phyloP scores from a whole-genome alignment of 2,113 vertebrate species.

The Pollachius pollachius region DNA sequence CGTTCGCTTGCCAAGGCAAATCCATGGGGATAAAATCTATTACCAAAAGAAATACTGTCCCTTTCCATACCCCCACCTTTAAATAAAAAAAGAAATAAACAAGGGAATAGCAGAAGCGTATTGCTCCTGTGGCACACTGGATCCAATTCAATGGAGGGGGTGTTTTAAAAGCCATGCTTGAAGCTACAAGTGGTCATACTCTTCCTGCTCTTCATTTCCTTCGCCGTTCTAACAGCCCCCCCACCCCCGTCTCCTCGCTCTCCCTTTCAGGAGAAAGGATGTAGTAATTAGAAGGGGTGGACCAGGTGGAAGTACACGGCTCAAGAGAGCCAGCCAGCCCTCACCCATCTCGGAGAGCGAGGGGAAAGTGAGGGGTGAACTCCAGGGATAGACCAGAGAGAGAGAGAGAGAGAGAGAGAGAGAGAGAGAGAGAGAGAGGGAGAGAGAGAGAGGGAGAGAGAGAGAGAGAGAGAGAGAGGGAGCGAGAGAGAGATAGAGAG shows the following conservation, averaged over 20 bases:
- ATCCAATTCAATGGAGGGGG: slow-evolving; percentile 31
- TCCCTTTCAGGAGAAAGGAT: slow-evolving; percentile 55
- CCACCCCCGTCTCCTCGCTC: slow-evolving; percentile 15
- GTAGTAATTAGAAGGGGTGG: slow-evolving; percentile 68
- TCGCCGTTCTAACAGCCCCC: slow-evolving; percentile 13
- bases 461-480: too few relatives aligned
- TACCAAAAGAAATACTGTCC: too few relatives aligned
- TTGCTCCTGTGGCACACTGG: slow-evolving; percentile 26
- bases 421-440: too few relatives aligned
- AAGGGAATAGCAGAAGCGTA: slow-evolving; percentile 16
- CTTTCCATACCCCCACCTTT: not conserved
- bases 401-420: too few relatives aligned
- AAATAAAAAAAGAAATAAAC: slow-evolving; percentile 27
- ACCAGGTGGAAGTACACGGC: slow-evolving; percentile 70
- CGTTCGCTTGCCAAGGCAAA: too few relatives aligned
- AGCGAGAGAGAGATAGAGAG: too few relatives aligned
- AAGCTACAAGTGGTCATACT: slow-evolving; percentile 67
- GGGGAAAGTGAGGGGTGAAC: too few relatives aligned
- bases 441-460: too few relatives aligned
- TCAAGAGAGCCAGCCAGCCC: slow-evolving; percentile 67
- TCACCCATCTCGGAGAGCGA: slow-evolving; percentile 35
- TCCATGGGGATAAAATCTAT: too few relatives aligned
- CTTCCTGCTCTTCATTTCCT: slow-evolving; percentile 47
- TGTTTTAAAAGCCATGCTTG: slow-evolving; percentile 53
- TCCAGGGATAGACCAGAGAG: too few relatives aligned